phyloP scores from a whole-genome alignment of 2,797 vertebrate species.

The Danionella dracula region DNA sequence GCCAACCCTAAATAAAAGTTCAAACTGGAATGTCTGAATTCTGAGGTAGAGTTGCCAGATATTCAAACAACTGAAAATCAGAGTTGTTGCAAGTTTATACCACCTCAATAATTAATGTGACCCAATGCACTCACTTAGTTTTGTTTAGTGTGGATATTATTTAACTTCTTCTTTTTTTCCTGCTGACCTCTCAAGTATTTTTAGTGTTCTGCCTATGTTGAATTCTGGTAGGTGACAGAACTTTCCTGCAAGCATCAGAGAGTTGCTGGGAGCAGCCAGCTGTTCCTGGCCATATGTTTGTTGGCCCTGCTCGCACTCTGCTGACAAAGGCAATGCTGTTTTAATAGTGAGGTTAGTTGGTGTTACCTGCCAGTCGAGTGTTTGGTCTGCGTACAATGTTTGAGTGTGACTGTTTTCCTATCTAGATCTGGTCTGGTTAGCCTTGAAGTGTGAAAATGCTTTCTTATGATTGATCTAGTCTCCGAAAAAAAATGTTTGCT shows the following conservation, averaged over 20 bases:
- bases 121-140: no score
- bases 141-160: background rate
- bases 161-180: conserved; percentile 17
- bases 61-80: no score
- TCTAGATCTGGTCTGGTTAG: background rate
- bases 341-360: background rate
- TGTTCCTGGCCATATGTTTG: conserved; percentile 22
- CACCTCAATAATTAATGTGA: no score
- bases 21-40: no score
- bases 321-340: conserved; percentile 7
- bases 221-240: conserved; percentile 19
- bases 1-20: no score
- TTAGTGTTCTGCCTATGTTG: conserved; percentile 22
- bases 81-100: no score
- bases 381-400: background rate
- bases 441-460: background rate
- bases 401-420: background rate
- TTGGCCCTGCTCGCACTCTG: background rate
- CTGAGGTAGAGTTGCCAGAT: no score
- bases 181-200: conserved; percentile 6
- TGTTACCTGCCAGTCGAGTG: background rate
- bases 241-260: conserved; percentile 14
- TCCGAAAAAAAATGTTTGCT: no score
- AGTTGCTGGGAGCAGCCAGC: conserved; percentile 21
- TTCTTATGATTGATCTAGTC: background rate